A percentile compares a stretch with the other conserved stretches of the same genome.
Evolutionary conservation across 2,888 invertebrate genomes (phyloP).

Genomic region (Chirona hameri): DNA sequence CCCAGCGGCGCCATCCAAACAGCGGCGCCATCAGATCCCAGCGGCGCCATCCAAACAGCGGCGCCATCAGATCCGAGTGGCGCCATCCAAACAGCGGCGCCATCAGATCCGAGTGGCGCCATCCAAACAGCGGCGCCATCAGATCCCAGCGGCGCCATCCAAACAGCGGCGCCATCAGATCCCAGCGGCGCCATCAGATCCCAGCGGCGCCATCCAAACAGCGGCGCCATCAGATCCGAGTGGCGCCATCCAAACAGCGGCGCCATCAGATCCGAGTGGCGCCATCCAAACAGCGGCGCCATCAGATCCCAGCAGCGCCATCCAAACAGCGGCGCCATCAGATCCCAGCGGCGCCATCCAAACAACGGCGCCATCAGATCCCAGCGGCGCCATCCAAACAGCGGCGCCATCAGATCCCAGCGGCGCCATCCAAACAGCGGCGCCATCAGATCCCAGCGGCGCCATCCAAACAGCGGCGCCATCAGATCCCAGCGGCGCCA

Average conservation of each 20-base stretch:
- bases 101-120: not conserved
- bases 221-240: not conserved
- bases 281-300: not conserved
- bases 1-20: not conserved
- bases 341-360: not conserved
- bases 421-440: not conserved
- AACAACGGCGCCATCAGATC: too few relatives aligned
- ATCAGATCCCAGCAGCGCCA: not conserved
- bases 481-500: too few relatives aligned
- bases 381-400: not conserved
- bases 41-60: not conserved
- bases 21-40: too few relatives aligned
- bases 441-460: not conserved
- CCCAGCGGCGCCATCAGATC: not conserved
- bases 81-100: not conserved
- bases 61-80: not conserved
- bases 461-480: too few relatives aligned
- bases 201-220: not conserved
- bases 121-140: too few relatives aligned
- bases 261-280: not conserved
- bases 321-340: not conserved
- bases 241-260: not conserved
- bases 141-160: not conserved
- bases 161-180: not conserved
- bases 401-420: not conserved